Evolutionary conservation across 2,113 vertebrate genomes (phyloP), one percentile per base, ranked within the genome.

Genomic region (Eublepharis macularius): DNA sequence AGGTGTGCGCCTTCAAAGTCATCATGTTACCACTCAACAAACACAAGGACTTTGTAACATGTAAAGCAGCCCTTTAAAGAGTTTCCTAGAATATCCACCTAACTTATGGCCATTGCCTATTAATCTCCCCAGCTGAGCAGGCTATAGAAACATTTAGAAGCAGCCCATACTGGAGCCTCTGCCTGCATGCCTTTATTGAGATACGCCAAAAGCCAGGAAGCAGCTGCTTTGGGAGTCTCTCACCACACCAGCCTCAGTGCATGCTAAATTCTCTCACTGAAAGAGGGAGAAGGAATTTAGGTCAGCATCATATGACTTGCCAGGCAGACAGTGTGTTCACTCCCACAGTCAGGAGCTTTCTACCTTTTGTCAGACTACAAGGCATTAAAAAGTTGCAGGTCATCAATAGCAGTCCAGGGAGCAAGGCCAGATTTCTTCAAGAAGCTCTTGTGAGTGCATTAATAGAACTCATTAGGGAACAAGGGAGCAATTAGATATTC

Each of bases 281-380:
- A 82, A 43, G 77, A 63, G 84, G 83, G 80, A 87, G 6, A 26
- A 26, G 72, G 87, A 91, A 94, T 94, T 72, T 93, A 92, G 93
- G 94, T 92, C 93, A 93, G 39, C 76, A 78, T 26, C 90, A 93
- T 19, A 0, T 91, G 92, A 80, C 91, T 85, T n/a, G 90, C 45
- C 1, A 3, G 86, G 88, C 91, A 93, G 95, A 91, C 94, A 94
- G 87, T 91, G 91, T 85, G 91, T 88, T 89, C 90, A 85, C 85
- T 92, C 84, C 87, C 91, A 1, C 85, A 89, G 91, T 89, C 82
- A 54, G 0, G 92, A 93, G 86, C 89, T 86, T 94, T 94, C 91
- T 91, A 93, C 88, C 94, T 94, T 94, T 90, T 83, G 90, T 90
- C 82, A 93, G 92, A 94, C 91, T 92, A 93, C 93, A 94, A 91